Percentiles rank a stretch among this genome's conserved stretches.
Conservation (phyloP, 1,140 invertebrate species). For the Nasonia longicornis region DNA sequence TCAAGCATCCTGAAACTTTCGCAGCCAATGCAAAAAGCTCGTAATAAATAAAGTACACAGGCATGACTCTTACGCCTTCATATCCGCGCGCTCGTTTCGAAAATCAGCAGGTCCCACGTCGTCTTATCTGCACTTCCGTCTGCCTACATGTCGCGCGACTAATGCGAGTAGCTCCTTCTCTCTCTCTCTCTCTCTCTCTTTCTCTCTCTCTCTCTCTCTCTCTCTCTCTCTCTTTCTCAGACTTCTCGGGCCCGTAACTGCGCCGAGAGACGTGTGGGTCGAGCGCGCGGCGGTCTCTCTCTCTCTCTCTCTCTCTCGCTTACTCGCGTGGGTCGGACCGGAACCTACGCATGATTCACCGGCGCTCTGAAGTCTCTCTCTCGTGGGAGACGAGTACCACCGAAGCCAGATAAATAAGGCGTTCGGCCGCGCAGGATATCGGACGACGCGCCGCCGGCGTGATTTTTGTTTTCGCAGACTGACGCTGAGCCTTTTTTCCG, state of each 20-base stretch:
- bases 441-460: not conserved
- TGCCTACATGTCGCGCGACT: constrained; percentile 36
- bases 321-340: constrained; percentile 65
- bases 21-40: too few relatives aligned
- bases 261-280: constrained; percentile 23
- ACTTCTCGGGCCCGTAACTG: constrained; percentile 1
- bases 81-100: constrained; percentile 2
- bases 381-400: constrained; percentile 38
- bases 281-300: constrained; percentile 49
- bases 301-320: constrained; percentile 41
- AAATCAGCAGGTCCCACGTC: constrained; percentile 37
- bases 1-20: too few relatives aligned
- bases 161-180: constrained; percentile 45
- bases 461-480: constrained; percentile 10
- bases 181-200: constrained; percentile 55
- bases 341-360: constrained; percentile 66
- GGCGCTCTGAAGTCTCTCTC: constrained; percentile 6
- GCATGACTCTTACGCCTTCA: too few relatives aligned
- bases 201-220: constrained; percentile 53
- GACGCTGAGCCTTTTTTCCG: not conserved
- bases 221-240: not conserved
- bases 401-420: constrained; percentile 43
- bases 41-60: too few relatives aligned
- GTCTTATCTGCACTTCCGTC: constrained; percentile 38
- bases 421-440: constrained; percentile 27